These are phyloP conservation scores for Eupithecia exiguata DNA, from an alignment of 2,888 invertebrate genomes.

Conservation along the genomic window DNA sequence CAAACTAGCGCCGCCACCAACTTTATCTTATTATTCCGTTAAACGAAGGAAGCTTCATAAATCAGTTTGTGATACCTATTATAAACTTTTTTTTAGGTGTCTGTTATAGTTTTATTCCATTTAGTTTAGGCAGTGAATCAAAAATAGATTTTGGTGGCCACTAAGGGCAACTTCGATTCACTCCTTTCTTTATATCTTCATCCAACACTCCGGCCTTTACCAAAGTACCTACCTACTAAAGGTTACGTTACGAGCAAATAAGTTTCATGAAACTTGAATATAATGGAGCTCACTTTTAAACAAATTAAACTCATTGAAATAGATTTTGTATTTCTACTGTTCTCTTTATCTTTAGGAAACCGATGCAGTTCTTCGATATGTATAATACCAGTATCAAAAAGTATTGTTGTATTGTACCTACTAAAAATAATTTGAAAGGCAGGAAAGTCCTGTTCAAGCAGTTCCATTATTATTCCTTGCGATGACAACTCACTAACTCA, in stretches of 20 bases:
- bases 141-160: too few species aligned
- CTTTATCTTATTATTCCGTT: too few species aligned
- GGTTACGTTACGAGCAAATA: neutral
- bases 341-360: neutral
- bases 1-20: too few species aligned
- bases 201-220: neutral
- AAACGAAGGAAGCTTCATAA: too few species aligned
- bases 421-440: neutral
- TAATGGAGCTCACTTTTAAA: neutral
- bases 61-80: too few species aligned
- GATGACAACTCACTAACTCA: constrained; percentile 29
- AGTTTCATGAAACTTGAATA: neutral
- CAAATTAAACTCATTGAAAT: neutral
- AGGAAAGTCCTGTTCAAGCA: constrained; percentile 2
- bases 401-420: too few species aligned
- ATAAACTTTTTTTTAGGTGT: too few species aligned
- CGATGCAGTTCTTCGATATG: neutral
- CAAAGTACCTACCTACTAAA: neutral
- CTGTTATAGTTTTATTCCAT: too few species aligned
- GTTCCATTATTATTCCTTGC: constrained; percentile 28
- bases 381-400: neutral
- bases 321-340: too few species aligned
- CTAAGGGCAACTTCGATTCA: too few species aligned
- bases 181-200: neutral
- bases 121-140: too few species aligned